Evolutionary conservation across 2,113 vertebrate genomes (phyloP).

Genomic region (Dipodomys ordii): DNA sequence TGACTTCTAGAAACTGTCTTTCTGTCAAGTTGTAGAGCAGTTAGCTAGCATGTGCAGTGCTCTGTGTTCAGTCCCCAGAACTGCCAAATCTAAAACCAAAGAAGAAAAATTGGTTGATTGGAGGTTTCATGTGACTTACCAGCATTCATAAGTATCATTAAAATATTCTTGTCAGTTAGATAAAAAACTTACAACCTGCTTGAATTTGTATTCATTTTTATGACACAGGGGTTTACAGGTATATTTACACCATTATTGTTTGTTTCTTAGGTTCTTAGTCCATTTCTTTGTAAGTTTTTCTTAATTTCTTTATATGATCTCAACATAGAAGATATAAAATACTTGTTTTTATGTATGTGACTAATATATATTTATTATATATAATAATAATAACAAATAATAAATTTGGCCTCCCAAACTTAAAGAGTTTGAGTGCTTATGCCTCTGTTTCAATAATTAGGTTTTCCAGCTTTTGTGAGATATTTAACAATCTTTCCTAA

Average conservation of each 20-base stretch:
- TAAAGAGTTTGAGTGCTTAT: conserved; percentile 9
- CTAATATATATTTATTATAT: background rate
- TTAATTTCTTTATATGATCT: background rate
- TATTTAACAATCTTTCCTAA: background rate
- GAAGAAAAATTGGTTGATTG: no score
- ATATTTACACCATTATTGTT: no score
- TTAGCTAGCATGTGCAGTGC: no score
- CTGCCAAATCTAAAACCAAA: background rate
- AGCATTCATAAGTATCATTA: background rate
- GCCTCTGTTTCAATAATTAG: background rate
- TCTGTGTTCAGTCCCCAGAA: no score
- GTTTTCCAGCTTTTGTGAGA: conserved; percentile 1
- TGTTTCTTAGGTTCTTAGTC: background rate
- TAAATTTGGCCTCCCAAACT: background rate
- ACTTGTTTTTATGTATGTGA: background rate
- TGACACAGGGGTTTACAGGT: background rate
- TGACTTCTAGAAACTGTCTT: conserved; percentile 2
- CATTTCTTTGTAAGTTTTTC: background rate
- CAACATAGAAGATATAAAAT: background rate
- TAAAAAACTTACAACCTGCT: background rate
- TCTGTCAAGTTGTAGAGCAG: no score
- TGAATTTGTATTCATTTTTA: background rate
- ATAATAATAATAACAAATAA: background rate
- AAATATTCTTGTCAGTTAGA: background rate
- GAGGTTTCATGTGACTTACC: background rate